A percentile compares a stretch with the other conserved stretches of the same genome.
phyloP scores from a whole-genome alignment of 2,113 vertebrate genomes.

The Bubo bubo region DNA sequence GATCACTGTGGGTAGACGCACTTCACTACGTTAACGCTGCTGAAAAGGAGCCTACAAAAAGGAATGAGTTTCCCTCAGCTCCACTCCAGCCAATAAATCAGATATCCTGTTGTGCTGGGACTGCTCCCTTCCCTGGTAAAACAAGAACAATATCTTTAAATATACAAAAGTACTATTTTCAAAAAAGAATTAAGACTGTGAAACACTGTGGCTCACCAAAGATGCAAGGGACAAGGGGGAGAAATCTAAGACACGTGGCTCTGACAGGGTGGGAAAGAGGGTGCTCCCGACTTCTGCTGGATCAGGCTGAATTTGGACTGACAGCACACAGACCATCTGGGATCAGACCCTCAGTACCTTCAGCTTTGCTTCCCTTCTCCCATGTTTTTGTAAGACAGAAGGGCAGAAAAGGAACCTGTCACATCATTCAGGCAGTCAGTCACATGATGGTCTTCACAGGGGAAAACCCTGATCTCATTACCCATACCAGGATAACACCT shows the following conservation, averaged over 20 bases:
- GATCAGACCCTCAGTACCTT: not conserved
- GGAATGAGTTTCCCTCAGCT: not conserved
- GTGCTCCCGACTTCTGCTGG: not conserved
- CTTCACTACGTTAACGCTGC: not conserved
- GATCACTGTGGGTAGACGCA: too few relatives aligned
- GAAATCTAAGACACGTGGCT: not conserved
- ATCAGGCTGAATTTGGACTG: not conserved
- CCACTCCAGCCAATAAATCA: not conserved
- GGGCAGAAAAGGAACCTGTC: not conserved
- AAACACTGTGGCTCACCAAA: not conserved
- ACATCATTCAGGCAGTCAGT: not conserved
- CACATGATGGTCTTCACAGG: rapidly evolving
- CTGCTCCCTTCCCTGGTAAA: not conserved
- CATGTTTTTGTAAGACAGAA: not conserved
- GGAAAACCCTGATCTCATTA: not conserved
- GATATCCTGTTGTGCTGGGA: not conserved
- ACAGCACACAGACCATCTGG: not conserved
- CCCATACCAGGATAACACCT: not conserved
- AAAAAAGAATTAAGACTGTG: not conserved
- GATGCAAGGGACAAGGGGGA: not conserved
- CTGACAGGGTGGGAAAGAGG: not conserved
- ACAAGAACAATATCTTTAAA: not conserved
- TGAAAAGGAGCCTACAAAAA: not conserved
- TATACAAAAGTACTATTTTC: not conserved
- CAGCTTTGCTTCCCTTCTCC: not conserved